Evolutionary conservation across 30 jellyfish, hydroid and myxozoan genomes (phyloP).

Genomic region (Clytia hemisphaerica): DNA sequence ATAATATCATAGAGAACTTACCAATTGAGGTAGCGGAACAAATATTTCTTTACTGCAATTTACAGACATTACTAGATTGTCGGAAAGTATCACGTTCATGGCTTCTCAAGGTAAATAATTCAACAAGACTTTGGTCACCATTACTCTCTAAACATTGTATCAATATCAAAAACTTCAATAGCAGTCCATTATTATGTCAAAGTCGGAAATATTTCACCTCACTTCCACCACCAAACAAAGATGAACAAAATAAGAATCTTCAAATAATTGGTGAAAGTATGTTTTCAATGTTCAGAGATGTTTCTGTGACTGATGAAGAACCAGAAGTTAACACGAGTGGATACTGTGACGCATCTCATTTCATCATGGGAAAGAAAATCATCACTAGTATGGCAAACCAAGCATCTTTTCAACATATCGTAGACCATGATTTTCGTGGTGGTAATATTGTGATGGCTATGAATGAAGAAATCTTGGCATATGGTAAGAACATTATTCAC

Average conservation of each 20-base stretch:
- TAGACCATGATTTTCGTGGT: conserved; percentile 42
- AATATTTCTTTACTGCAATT: conserved; percentile 1
- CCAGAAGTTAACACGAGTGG: background rate
- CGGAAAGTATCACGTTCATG: conserved; percentile 17
- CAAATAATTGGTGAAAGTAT: conserved; percentile 29
- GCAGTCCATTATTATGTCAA: background rate
- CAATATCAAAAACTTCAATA: background rate
- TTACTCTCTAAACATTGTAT: conserved; percentile 3
- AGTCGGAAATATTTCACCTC: background rate
- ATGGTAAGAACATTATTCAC: too few species aligned
- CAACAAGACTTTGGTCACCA: conserved; percentile 13
- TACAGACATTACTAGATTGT: conserved; percentile 14
- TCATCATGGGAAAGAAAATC: conserved; percentile 27
- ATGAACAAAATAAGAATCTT: conserved; percentile 9
- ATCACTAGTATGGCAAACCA: conserved; percentile 14
- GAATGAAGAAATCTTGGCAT: too few species aligned
- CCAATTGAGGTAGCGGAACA: conserved; percentile 31
- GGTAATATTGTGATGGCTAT: conserved; percentile 33
- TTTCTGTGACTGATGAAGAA: background rate
- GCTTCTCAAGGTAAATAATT: background rate
- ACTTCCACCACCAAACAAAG: too few species aligned
- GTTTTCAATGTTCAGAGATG: too few species aligned
- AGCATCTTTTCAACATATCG: conserved; percentile 20
- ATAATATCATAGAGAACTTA: conserved; percentile 15
- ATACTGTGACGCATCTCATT: background rate